Conservation (phyloP, 2,888 invertebrate genomes). For the Balanococcus diminutus region DNA sequence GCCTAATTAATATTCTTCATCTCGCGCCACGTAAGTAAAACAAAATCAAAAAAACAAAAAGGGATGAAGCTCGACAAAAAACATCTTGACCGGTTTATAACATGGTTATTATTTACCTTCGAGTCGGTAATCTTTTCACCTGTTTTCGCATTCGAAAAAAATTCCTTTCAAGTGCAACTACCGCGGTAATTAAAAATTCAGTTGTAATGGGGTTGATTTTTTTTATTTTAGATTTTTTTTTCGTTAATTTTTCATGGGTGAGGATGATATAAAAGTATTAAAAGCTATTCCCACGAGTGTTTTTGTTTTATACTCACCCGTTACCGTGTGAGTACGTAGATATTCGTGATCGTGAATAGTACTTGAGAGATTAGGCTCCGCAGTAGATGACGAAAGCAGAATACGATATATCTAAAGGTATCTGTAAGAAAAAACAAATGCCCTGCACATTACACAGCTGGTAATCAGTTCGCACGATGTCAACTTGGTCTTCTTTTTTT, state of each 20-base stretch:
- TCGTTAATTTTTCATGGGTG: background rate
- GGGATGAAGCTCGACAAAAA: slow-evolving; percentile 8
- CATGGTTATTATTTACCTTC: slow-evolving; percentile 3
- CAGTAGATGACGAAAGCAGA: background rate
- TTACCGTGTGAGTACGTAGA: slow-evolving; percentile 39
- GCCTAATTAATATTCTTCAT: slow-evolving; percentile 12
- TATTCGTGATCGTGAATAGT: slow-evolving; percentile 42
- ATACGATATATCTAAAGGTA: background rate
- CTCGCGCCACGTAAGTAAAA: background rate
- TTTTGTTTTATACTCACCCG: slow-evolving; percentile 44
- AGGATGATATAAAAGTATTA: slow-evolving; percentile 12
- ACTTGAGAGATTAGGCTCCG: slow-evolving; percentile 10
- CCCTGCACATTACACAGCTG: background rate
- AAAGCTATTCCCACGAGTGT: slow-evolving; percentile 47
- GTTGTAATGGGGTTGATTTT: background rate
- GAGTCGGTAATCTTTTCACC: background rate
- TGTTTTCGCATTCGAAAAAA: background rate
- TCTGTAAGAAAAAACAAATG: background rate
- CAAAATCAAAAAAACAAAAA: slow-evolving; percentile 26
- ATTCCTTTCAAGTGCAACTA: slow-evolving; percentile 10
- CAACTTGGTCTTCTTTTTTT: background rate
- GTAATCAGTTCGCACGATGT: background rate
- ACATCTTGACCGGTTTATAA: slow-evolving; percentile 13
- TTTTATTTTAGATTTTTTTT: slow-evolving; percentile 11
- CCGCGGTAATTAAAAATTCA: slow-evolving; percentile 49